These are phyloP conservation scores for Perizoma flavofasciatum DNA, from an alignment of 2,888 invertebrate species.

Conservation along the genomic window DNA sequence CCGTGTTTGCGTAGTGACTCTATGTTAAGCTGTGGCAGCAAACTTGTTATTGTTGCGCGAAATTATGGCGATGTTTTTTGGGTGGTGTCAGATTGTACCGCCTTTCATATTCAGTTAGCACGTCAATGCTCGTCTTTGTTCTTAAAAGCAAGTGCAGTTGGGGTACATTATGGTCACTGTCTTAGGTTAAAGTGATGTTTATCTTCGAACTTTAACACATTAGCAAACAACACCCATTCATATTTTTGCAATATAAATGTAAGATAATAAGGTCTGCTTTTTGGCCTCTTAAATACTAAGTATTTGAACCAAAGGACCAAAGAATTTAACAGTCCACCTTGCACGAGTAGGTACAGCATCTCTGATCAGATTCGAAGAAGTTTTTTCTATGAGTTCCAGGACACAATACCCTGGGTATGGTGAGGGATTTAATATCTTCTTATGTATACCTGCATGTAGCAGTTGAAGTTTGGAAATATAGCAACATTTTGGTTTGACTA, in stretches of 20 bases:
- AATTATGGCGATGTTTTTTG: constrained; percentile 20
- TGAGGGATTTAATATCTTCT: constrained; percentile 9
- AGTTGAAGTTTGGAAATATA: neutral
- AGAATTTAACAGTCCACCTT: constrained; percentile 22
- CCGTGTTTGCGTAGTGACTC: constrained; percentile 43
- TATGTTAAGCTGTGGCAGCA: constrained; percentile 38
- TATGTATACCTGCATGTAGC: neutral
- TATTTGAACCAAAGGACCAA: constrained; percentile 26
- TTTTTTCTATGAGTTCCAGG: constrained; percentile 42
- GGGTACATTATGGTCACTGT: too few species aligned
- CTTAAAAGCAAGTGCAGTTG: too few species aligned
- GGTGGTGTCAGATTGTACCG: constrained; percentile 8
- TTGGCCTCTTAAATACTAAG: constrained; percentile 11
- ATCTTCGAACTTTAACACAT: too few species aligned
- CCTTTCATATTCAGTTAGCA: constrained; percentile 1
- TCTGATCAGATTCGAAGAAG: constrained; percentile 35
- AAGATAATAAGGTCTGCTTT: neutral
- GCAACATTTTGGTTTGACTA: neutral
- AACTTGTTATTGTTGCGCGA: constrained; percentile 51
- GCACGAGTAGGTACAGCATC: constrained; percentile 8
- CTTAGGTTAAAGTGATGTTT: too few species aligned
- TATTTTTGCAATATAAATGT: too few species aligned
- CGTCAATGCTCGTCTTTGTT: neutral
- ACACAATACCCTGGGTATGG: constrained; percentile 28
- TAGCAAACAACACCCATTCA: too few species aligned